Percentiles rank a stretch among this genome's conserved stretches.
Evolutionary conservation across 2,888 invertebrate species (phyloP).

Genomic region (Amiota minor): DNA sequence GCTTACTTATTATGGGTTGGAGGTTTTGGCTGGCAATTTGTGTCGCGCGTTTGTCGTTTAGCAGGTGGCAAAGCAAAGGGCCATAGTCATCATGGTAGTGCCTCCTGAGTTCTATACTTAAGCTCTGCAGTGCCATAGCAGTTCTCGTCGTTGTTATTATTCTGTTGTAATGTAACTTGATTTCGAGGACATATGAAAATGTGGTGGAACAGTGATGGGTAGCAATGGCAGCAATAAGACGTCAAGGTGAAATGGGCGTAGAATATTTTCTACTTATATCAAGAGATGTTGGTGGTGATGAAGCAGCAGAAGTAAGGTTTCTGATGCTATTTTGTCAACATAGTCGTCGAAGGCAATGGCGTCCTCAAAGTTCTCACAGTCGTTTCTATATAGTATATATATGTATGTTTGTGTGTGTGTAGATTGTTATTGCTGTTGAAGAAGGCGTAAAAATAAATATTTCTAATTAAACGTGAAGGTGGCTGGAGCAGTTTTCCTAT

Average conservation of each 20-base stretch:
- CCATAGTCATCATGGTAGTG: no score
- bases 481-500: background rate
- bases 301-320: constrained; percentile 14
- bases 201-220: background rate
- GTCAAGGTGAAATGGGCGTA: constrained; percentile 22
- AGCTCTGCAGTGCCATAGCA: background rate
- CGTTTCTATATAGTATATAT: no score
- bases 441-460: constrained; percentile 31
- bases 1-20: background rate
- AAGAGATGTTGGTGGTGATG: background rate
- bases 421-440: constrained; percentile 3
- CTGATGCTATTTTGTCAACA: constrained; percentile 21
- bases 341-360: no score
- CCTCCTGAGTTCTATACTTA: background rate
- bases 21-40: constrained; percentile 20
- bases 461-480: constrained; percentile 28
- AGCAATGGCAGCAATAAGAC: constrained; percentile 10
- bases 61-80: constrained; percentile 1
- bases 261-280: background rate
- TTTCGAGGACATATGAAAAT: constrained; percentile 5
- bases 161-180: background rate
- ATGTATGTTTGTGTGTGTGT: background rate
- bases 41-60: constrained; percentile 10
- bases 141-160: no score
- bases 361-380: no score